Percentiles rank a stretch among this genome's conserved stretches.
Conservation (phyloP, 64 coral and sea anemone species). For the Montipora foliosa region DNA sequence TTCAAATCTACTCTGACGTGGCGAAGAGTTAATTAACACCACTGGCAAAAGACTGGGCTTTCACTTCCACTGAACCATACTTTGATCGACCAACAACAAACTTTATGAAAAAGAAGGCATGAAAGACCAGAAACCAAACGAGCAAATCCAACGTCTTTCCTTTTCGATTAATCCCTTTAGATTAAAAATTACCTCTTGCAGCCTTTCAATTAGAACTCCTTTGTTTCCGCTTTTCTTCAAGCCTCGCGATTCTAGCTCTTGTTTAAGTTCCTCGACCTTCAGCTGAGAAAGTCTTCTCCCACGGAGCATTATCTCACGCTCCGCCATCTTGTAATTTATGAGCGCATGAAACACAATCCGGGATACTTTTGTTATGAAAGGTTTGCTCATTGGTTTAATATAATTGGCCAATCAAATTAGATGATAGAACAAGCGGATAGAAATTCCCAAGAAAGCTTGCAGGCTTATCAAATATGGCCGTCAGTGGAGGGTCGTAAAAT, state of each 20-base stretch:
- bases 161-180: background rate
- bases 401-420: slow-evolving; percentile 42
- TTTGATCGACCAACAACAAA: too few relatives aligned
- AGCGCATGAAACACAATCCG: slow-evolving; percentile 78
- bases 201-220: slow-evolving; percentile 82
- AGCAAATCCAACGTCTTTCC: background rate
- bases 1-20: too few relatives aligned
- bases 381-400: slow-evolving; percentile 24
- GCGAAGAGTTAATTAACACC: too few relatives aligned
- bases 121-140: background rate
- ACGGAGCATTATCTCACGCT: slow-evolving; percentile 80
- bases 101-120: too few relatives aligned
- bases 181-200: slow-evolving; percentile 77
- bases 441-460: slow-evolving; percentile 34
- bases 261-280: slow-evolving; percentile 97
- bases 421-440: background rate
- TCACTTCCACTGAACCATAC: too few relatives aligned
- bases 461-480: slow-evolving; percentile 49
- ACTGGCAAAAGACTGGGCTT: too few relatives aligned
- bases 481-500: slow-evolving; percentile 40
- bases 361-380: slow-evolving; percentile 43
- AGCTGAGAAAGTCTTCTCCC: slow-evolving; percentile 86
- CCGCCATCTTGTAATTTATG: slow-evolving; percentile 93
- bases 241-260: slow-evolving; percentile 88
- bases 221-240: slow-evolving; percentile 94